These are phyloP conservation scores for Papilio glaucus DNA, from an alignment of 1,140 invertebrate species.

Conservation along the genomic window DNA sequence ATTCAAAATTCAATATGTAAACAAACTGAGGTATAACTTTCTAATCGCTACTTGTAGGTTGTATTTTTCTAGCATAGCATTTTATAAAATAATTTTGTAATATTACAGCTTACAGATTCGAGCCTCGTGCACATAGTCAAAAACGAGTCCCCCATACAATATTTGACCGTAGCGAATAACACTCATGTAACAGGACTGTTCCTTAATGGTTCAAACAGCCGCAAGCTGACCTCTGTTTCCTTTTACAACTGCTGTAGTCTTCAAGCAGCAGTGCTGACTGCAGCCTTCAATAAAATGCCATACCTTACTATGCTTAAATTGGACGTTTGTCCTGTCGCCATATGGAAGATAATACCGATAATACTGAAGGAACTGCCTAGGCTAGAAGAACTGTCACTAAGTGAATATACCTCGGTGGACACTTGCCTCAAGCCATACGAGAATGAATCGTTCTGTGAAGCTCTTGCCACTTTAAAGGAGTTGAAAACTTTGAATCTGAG, in stretches of 20 bases:
- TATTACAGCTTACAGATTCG: conserved; percentile 72
- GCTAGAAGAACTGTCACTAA: conserved; percentile 72
- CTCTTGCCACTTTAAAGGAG: conserved; percentile 54
- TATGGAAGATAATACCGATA: conserved; percentile 67
- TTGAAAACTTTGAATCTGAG: conserved; percentile 66
- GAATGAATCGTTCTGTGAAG: conserved; percentile 59
- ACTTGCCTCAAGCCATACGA: conserved; percentile 41
- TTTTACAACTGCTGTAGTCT: conserved; percentile 77
- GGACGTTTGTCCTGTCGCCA: conserved; percentile 64
- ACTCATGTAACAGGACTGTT: conserved; percentile 74
- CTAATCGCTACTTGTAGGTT: too few relatives aligned
- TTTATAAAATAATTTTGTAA: conserved; percentile 43
- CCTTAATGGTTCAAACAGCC: conserved; percentile 58
- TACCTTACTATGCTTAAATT: conserved; percentile 64
- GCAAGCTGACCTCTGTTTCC: conserved; percentile 61
- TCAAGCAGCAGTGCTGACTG: conserved; percentile 64
- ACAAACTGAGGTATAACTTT: too few relatives aligned
- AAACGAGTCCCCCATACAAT: conserved; percentile 65
- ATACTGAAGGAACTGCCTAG: conserved; percentile 68
- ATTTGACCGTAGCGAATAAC: conserved; percentile 69
- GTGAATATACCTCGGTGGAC: conserved; percentile 64
- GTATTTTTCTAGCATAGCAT: too few relatives aligned
- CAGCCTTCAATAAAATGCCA: conserved; percentile 63
- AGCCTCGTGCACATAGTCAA: conserved; percentile 71
- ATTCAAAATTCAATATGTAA: too few relatives aligned